A percentile compares a stretch with the other conserved stretches of the same genome.
These are phyloP conservation scores for Ditylenchus weischeri DNA, from an alignment of 2,888 invertebrate genomes.

Conservation along the genomic window DNA sequence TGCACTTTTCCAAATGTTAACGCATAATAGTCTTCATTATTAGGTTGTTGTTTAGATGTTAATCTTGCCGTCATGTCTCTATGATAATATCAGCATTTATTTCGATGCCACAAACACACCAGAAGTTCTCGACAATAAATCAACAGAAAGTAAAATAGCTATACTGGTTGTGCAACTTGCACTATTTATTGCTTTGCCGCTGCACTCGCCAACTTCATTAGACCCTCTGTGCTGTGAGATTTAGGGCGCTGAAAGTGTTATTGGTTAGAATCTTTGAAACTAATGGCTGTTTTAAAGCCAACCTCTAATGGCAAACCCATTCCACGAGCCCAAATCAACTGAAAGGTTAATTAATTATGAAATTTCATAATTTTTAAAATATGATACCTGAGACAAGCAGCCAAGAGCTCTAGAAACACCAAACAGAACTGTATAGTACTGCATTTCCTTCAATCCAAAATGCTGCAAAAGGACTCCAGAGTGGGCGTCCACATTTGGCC, in stretches of 20 bases:
- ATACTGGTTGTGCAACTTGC: neutral
- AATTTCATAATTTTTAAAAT: no score
- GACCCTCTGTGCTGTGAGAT: conserved; percentile 75
- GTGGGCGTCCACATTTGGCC: conserved; percentile 97
- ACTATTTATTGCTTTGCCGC: conserved; percentile 15
- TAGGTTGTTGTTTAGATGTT: no score
- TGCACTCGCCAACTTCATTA: conserved; percentile 58
- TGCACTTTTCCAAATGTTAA: no score
- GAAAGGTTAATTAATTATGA: no score
- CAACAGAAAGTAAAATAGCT: conserved; percentile 4
- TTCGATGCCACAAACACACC: neutral
- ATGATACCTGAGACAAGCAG: conserved; percentile 67
- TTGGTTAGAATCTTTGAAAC: conserved; percentile 66
- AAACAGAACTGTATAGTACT: conserved; percentile 81
- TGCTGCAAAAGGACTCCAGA: conserved; percentile 87
- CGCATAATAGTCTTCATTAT: no score
- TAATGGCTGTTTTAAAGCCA: conserved; percentile 63
- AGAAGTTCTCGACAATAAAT: neutral
- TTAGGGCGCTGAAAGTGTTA: conserved; percentile 75
- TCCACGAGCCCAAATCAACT: conserved; percentile 80
- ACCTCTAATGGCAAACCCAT: conserved; percentile 78
- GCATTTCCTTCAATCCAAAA: conserved; percentile 86
- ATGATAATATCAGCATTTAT: no score
- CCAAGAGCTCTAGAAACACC: conserved; percentile 85
- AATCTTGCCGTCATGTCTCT: no score